Conservation (phyloP, 2,113 vertebrate genomes). For the Potamarius usumacintae region DNA sequence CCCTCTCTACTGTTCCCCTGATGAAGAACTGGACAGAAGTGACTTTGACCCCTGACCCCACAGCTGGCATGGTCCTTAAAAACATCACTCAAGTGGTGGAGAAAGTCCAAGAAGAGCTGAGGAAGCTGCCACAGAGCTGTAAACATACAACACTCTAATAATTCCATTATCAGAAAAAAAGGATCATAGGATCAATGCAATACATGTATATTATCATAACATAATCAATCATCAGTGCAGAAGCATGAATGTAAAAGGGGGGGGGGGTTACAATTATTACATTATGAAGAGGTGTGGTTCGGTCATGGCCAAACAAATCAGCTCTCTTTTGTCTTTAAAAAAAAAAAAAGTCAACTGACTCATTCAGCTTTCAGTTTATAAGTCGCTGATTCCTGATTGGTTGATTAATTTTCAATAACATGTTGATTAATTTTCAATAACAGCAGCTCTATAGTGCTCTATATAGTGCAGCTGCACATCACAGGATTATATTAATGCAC, state of each 20-base stretch:
- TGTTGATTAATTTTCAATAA: neutral
- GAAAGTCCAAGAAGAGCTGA: conserved; percentile 61
- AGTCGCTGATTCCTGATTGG: neutral
- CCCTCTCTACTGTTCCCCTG: conserved; percentile 43
- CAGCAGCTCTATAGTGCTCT: too few relatives aligned
- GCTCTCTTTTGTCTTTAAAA: neutral
- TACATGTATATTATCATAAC: neutral
- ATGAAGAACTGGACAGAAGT: conserved; percentile 61
- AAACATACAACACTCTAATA: conserved; percentile 8
- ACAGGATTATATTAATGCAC: neutral
- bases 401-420: neutral
- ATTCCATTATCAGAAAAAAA: neutral
- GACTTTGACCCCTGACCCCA: conserved; percentile 60
- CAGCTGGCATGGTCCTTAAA: conserved; percentile 58
- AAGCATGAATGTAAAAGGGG: neutral
- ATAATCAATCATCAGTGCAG: neutral
- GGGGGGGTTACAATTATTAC: neutral
- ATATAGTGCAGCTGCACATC: too few relatives aligned
- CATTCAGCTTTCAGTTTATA: neutral
- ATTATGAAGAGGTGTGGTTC: neutral
- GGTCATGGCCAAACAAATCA: neutral
- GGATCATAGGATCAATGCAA: neutral
- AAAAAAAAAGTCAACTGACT: neutral
- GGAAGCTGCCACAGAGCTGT: conserved; percentile 63
- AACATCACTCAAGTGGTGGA: conserved; percentile 61